phyloP scores from a whole-genome alignment of 2,113 vertebrate species.

The Marmota monax region DNA sequence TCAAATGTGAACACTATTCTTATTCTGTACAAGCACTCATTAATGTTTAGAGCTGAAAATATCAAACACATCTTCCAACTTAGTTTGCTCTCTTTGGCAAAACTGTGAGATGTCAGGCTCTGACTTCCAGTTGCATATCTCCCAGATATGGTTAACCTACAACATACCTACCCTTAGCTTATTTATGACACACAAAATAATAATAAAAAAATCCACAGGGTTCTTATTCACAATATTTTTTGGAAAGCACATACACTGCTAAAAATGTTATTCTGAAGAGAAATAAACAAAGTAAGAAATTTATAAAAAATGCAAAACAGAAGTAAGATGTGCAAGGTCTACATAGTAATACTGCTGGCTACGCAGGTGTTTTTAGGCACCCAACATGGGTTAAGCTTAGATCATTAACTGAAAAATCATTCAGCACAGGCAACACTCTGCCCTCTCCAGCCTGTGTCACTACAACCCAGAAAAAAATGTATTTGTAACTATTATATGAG shows the following conservation, averaged over 20 bases:
- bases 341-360: conserved; percentile 92
- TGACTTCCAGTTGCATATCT: conserved; percentile 70
- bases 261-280: conserved; percentile 86
- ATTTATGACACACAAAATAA: conserved; percentile 63
- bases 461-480: conserved; percentile 51
- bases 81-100: conserved; percentile 80
- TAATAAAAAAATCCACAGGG: conserved; percentile 81
- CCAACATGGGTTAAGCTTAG: conserved; percentile 59
- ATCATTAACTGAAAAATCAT: conserved; percentile 42
- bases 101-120: conserved; percentile 72
- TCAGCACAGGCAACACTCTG: conserved; percentile 48
- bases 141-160: conserved; percentile 55
- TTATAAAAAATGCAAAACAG: conserved; percentile 81
- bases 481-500: conserved; percentile 52
- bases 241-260: conserved; percentile 80
- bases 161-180: conserved; percentile 75
- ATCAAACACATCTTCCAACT: conserved; percentile 63
- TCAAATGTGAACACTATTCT: neutral
- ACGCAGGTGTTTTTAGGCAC: conserved; percentile 25
- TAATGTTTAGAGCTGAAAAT: neutral
- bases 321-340: conserved; percentile 87
- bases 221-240: conserved; percentile 83
- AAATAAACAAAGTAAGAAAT: conserved; percentile 83
- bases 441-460: neutral
- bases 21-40: neutral